Conservation (phyloP, 2,113 vertebrate species). For the Junco hyemalis region DNA sequence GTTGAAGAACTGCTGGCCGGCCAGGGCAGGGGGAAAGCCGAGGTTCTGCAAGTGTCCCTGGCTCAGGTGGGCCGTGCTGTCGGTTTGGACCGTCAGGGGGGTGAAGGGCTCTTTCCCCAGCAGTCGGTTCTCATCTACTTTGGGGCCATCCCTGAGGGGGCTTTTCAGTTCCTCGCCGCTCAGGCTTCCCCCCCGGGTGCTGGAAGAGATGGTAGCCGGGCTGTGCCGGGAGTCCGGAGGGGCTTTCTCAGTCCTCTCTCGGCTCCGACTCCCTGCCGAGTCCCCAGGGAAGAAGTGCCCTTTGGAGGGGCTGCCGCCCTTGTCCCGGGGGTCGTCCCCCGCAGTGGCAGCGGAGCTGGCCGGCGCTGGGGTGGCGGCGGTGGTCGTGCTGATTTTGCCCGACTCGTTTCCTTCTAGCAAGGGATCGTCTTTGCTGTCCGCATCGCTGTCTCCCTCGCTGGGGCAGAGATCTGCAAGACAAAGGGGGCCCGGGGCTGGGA, state of each 20-base stretch:
- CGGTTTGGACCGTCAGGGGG: conserved; percentile 90
- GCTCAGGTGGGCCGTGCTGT: conserved; percentile 81
- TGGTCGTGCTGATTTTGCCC: conserved; percentile 88
- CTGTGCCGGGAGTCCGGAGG: conserved; percentile 91
- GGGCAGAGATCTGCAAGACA: conserved; percentile 84
- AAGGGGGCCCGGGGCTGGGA: background rate
- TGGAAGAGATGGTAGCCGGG: conserved; percentile 90
- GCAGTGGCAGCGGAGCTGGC: background rate
- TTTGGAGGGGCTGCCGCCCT: conserved; percentile 77
- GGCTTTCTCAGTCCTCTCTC: conserved; percentile 83
- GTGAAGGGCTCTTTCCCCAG: conserved; percentile 85
- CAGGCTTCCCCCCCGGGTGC: conserved; percentile 78
- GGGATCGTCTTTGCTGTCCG: conserved; percentile 89
- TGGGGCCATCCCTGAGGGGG: conserved; percentile 79
- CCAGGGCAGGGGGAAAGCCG: conserved; percentile 87
- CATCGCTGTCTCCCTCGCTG: conserved; percentile 94
- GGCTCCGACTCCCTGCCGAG: conserved; percentile 63
- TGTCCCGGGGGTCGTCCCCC: conserved; percentile 83
- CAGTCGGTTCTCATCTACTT: conserved; percentile 84
- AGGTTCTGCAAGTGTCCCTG: conserved; percentile 89
- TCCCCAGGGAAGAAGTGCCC: conserved; percentile 68
- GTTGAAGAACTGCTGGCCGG: conserved; percentile 94
- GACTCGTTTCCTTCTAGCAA: conserved; percentile 83
- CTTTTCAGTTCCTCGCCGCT: conserved; percentile 85
- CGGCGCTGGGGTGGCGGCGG: conserved; percentile 54